Percentiles rank a stretch among this genome's conserved stretches.
phyloP scores from a whole-genome alignment of 2,888 invertebrate genomes.

The Timema cristinae region DNA sequence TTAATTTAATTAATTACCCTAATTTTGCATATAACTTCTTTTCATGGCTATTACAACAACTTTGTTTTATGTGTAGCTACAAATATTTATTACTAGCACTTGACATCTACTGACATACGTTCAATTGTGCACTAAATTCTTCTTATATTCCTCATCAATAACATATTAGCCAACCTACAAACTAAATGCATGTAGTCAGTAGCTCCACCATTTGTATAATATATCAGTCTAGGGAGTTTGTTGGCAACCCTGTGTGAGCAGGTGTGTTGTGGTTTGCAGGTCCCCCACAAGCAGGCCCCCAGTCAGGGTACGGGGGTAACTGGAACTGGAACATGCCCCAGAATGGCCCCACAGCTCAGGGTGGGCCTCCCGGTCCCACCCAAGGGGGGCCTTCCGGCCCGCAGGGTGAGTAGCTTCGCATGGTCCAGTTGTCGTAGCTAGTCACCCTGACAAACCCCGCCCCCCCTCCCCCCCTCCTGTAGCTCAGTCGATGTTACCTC shows the following conservation, averaged over 20 bases:
- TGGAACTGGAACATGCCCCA: conserved; percentile 81
- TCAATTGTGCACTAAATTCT: background rate
- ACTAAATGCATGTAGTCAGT: background rate
- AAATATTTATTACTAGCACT: too few relatives aligned
- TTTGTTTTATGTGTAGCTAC: too few relatives aligned
- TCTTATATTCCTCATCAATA: background rate
- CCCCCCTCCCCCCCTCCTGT: too few relatives aligned
- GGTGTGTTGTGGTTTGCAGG: conserved; percentile 27
- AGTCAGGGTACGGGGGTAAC: conserved; percentile 44
- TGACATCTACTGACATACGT: background rate
- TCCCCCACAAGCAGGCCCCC: conserved; percentile 38
- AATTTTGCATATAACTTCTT: too few relatives aligned
- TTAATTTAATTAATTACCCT: too few relatives aligned
- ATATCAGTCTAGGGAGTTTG: background rate
- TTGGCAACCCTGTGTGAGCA: background rate
- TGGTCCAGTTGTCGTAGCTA: background rate
- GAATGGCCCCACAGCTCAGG: conserved; percentile 59
- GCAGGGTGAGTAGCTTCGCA: conserved; percentile 56
- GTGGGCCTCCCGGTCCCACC: conserved; percentile 37
- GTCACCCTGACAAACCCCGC: background rate
- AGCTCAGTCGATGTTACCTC: too few relatives aligned
- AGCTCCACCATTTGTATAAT: background rate
- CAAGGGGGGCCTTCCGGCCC: conserved; percentile 56
- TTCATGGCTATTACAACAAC: too few relatives aligned
- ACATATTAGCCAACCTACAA: background rate